phyloP scores from a whole-genome alignment of 1,140 invertebrate species.

The Hermetia illucens region DNA sequence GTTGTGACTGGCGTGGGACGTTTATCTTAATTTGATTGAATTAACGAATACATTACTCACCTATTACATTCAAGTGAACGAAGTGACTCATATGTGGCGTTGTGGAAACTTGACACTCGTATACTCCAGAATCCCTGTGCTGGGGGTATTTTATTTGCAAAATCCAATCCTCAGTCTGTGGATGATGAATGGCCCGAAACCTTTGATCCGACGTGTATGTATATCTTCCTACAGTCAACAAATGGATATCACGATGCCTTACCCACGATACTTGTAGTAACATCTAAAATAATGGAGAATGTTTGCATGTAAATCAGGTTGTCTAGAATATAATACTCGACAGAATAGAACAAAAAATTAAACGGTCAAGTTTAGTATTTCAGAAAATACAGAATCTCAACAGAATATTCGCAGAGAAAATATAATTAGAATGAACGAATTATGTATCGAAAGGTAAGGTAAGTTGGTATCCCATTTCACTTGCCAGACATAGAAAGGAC shows the following conservation, averaged over 20 bases:
- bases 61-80: conserved; percentile 70
- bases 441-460: too few species aligned
- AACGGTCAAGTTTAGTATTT: too few species aligned
- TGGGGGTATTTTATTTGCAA: conserved; percentile 73
- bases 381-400: too few species aligned
- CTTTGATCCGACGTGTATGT: conserved; percentile 84
- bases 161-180: conserved; percentile 78
- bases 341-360: too few species aligned
- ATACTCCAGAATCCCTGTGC: conserved; percentile 64
- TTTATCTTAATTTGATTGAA: too few species aligned
- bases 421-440: too few species aligned
- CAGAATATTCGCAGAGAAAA: too few species aligned
- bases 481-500: too few species aligned
- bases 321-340: too few species aligned
- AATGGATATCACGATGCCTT: conserved; percentile 71
- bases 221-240: conserved; percentile 77
- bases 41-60: conserved; percentile 62
- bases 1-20: too few species aligned
- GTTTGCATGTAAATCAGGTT: not conserved
- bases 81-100: conserved; percentile 78
- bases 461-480: too few species aligned
- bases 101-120: conserved; percentile 83
- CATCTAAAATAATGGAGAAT: conserved; percentile 39
- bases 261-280: conserved; percentile 80
- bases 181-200: conserved; percentile 70